Base-by-base conservation (phyloP, 2,888 invertebrate genomes). In the Salpingus planirostris region DNA sequence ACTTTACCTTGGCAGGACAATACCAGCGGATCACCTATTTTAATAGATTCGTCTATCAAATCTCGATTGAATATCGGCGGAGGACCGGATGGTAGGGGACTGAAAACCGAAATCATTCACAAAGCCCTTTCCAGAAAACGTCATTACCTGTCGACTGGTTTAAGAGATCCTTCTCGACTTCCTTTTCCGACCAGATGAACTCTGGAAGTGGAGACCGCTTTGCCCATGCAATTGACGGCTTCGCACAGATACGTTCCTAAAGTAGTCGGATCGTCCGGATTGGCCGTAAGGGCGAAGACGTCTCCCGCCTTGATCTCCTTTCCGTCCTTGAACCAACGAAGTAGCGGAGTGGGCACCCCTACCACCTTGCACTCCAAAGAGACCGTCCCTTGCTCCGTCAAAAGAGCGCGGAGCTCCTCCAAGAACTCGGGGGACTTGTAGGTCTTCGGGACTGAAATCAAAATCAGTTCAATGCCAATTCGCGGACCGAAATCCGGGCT, bases 331-430 rank as follows among this genome's bases (percentile, higher is more conserved):
- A 77, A 83, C 82, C 81, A 82, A 45, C 70, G 67, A 24, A 77
- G 54, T 10, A 70, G 60, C 0, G 78, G 78, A 1, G 88, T 87
- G 2, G 91, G 90, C n/a, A 88, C 84, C 10, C 90, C 90, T 29
- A 89, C 79, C 11, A 89, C 89, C 62, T 91, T 91, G 61, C 92
- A 92, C 62, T 90, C 89, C 42, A 93, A 68, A 0, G 88, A 86
- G 7, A 92, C 92, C 0, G 87, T 87, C 23, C 91, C 91, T 49
- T 85, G 83, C 57, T 87, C 85, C 0, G 89, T 90, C 15, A 89
- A 72, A 36, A 88, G 69, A 2, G 90, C 87, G 15, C 80, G 75
- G 8, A 92, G 70, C 50, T 85, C 85, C 59, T 88, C 85, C 21
- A 89, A 76, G 59, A 92, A 91, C 60, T 87, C 84, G 0, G 91